Evolutionary conservation across 1,140 invertebrate species (phyloP), one percentile per base, ranked within the genome.

Genomic region (Parasteatoda tepidariorum): DNA sequence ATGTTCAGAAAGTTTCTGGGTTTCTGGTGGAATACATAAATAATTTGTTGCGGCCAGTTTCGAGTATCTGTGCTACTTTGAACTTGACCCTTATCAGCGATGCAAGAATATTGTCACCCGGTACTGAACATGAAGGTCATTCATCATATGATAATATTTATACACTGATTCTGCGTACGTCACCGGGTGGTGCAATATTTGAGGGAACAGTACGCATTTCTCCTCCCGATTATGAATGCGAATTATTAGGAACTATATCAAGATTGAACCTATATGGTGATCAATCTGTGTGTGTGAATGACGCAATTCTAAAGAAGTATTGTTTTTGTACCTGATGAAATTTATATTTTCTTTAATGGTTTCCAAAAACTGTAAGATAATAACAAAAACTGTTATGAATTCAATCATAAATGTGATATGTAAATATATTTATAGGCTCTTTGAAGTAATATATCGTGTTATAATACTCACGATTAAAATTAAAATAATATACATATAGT

Each of bases 201-300:
- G 94, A 96, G 88, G 93, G 92, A 0, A 94, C 94, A 0, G 88
- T 95, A 7, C 67, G 41, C n/a, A 64, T 70, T n/a, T 0, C 89
- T 92, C 26, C 84, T 64, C 13, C 34, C 7, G n/a, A 67, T 64
- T 89, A 41, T 81, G 87, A 86, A 9, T 89, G 73, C 87, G 89
- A 85, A 61, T 61, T 90, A 4, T 75, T 89, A 34, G 91, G 91
- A 0, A 88, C 88, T 11, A 91, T 95, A 30, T 95, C 94, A 86
- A 90, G 95, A 31, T 90, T 95, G 18, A 96, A 95, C 88, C 87
- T 93, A n/a, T 96, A 95, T 85, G 93, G 93, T 3, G 91, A 92
- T 78, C 94, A 95, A 88, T 95, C 94, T 88, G 90, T 90, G 85
- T 96, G 95, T 87, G 91, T 95, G 30, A 90, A 92, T 66, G 92